Percentiles rank a stretch among this genome's conserved stretches.
Evolutionary conservation across 2,113 vertebrate genomes (phyloP).

Genomic region (Odobenus rosmarus): DNA sequence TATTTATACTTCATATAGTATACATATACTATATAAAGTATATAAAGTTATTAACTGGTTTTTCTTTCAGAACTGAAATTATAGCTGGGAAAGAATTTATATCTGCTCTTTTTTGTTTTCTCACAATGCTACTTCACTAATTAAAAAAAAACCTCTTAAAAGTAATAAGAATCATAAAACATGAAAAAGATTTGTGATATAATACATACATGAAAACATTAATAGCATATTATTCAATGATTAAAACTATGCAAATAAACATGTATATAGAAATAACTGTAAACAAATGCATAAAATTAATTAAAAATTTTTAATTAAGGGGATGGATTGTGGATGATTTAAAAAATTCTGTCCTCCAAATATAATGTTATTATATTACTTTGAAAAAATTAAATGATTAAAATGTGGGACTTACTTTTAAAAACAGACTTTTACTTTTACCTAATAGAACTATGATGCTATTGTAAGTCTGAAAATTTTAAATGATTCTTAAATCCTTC

Average conservation of each 20-base stretch:
- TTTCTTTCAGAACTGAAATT: background rate
- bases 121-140: background rate
- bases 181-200: background rate
- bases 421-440: background rate
- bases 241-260: background rate
- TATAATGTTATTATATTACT: background rate
- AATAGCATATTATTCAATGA: background rate
- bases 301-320: background rate
- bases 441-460: background rate
- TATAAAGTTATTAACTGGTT: background rate
- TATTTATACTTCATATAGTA: background rate
- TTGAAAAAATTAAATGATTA: slow-evolving; percentile 25
- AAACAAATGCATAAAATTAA: background rate
- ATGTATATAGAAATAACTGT: background rate
- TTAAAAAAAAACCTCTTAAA: background rate
- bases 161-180: background rate
- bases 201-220: background rate
- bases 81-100: background rate
- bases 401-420: background rate
- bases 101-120: background rate
- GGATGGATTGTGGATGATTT: background rate
- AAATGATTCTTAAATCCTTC: background rate
- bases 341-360: slow-evolving; percentile 8
- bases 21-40: background rate
- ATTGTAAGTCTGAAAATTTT: background rate